Evolutionary conservation across 2,113 vertebrate species (phyloP).

Genomic region (Dolichotis patagonum): DNA sequence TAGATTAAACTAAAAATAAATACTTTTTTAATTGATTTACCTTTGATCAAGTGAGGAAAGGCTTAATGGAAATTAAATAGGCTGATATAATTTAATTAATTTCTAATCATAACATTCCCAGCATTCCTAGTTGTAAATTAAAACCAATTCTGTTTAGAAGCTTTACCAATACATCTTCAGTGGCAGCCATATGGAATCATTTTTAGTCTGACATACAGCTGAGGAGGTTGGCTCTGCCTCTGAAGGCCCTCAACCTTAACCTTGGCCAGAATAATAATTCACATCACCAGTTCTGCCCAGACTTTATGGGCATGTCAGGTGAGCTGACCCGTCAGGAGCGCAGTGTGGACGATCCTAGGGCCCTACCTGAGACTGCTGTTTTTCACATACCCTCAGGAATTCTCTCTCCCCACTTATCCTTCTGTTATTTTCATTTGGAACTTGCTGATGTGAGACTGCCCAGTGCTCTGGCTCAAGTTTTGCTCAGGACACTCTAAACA

Average conservation of each 20-base stretch:
- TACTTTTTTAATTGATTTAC: constrained; percentile 62
- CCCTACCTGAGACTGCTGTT: background rate
- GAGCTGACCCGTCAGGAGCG: fast-evolving
- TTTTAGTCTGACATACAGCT: background rate
- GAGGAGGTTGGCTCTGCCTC: background rate
- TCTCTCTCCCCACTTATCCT: no score
- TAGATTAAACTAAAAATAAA: background rate
- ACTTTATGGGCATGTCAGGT: background rate
- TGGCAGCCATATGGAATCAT: background rate
- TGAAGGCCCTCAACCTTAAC: background rate
- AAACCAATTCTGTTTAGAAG: background rate
- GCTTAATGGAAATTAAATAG: constrained; percentile 73
- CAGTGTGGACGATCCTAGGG: background rate
- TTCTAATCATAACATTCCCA: constrained; percentile 51
- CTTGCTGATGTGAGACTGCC: background rate
- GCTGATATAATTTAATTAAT: constrained; percentile 66
- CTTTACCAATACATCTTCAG: background rate
- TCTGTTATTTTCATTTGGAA: background rate
- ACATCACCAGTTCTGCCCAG: background rate
- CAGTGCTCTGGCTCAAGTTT: background rate
- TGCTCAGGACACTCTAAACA: background rate
- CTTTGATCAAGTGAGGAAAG: constrained; percentile 6
- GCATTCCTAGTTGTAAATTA: constrained; percentile 56
- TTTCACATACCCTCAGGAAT: fast-evolving
- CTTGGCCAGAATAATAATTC: background rate